Evolutionary conservation across 2,113 vertebrate genomes (phyloP).

Genomic region (Furnarius figulus): DNA sequence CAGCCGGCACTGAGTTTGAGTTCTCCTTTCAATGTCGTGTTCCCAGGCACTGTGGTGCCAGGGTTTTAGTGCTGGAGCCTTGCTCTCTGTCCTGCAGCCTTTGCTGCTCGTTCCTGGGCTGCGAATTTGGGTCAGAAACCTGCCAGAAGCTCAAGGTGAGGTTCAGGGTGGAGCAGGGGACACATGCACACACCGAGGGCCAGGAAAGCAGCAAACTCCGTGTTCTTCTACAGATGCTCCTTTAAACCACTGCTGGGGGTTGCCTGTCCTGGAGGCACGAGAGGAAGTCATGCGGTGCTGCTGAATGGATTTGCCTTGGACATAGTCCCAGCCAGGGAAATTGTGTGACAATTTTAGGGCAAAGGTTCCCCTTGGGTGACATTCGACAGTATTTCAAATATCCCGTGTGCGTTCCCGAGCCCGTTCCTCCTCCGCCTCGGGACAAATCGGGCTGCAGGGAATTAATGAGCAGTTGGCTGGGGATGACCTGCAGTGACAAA

Average conservation of each 20-base stretch:
- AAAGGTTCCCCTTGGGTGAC: slow-evolving; percentile 65
- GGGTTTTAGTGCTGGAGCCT: neutral
- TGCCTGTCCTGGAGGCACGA: slow-evolving; percentile 34
- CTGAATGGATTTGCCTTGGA: slow-evolving; percentile 62
- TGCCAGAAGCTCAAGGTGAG: neutral
- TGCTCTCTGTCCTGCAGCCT: neutral
- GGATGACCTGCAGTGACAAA: slow-evolving; percentile 3
- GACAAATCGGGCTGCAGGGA: neutral
- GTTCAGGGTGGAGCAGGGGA: neutral
- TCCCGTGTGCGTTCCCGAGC: neutral
- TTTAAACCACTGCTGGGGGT: neutral
- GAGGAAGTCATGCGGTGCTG: slow-evolving; percentile 46
- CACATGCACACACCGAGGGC: neutral
- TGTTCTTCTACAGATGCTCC: neutral
- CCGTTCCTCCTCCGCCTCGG: neutral
- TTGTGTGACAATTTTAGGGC: slow-evolving; percentile 58
- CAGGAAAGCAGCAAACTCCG: neutral
- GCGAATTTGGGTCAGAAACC: neutral
- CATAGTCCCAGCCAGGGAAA: slow-evolving; percentile 53
- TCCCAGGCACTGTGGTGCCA: neutral
- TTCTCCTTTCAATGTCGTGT: neutral
- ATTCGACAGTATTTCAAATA: slow-evolving; percentile 28
- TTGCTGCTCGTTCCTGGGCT: neutral
- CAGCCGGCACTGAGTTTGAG: fast-evolving
- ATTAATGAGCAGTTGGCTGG: neutral